These are phyloP conservation scores for Phalangium opilio DNA, from an alignment of 2,888 invertebrate genomes.

Conservation along the genomic window DNA sequence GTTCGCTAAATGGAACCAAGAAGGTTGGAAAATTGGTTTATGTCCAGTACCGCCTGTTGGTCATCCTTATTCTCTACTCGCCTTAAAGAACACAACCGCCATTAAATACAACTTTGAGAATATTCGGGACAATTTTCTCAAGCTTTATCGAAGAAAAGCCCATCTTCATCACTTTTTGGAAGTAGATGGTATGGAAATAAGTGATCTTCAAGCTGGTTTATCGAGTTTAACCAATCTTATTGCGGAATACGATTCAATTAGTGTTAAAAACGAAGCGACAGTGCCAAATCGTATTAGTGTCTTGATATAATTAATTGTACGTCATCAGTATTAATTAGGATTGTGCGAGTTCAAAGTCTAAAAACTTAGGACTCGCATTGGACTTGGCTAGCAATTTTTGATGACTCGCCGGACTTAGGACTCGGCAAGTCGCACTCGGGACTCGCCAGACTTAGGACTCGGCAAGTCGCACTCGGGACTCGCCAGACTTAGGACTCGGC, in stretches of 20 bases:
- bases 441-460: too few species aligned
- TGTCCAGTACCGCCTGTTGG: conserved; percentile 32
- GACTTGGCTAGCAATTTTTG: too few species aligned
- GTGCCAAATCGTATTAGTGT: too few species aligned
- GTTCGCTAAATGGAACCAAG: conserved; percentile 34
- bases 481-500: too few species aligned
- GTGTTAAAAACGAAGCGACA: too few species aligned
- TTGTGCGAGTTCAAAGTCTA: too few species aligned
- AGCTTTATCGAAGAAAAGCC: conserved; percentile 33
- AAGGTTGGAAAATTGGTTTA: conserved; percentile 35
- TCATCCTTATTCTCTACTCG: conserved; percentile 31
- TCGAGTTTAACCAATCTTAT: conserved; percentile 12
- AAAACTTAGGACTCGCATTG: too few species aligned
- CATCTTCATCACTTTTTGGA: conserved; percentile 34
- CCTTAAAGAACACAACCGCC: conserved; percentile 34
- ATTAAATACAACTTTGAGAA: conserved; percentile 29
- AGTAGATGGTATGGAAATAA: conserved; percentile 30
- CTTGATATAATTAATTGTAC: too few species aligned
- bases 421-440: too few species aligned
- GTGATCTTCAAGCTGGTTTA: conserved; percentile 24
- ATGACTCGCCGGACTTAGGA: too few species aligned
- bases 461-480: too few species aligned
- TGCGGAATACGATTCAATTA: conserved; percentile 11
- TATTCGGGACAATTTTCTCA: conserved; percentile 29
- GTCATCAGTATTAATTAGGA: too few species aligned